Evolutionary conservation across 2,888 invertebrate genomes (phyloP), one percentile per base, ranked within the genome.

Genomic region (Linnaemya vulpina): DNA sequence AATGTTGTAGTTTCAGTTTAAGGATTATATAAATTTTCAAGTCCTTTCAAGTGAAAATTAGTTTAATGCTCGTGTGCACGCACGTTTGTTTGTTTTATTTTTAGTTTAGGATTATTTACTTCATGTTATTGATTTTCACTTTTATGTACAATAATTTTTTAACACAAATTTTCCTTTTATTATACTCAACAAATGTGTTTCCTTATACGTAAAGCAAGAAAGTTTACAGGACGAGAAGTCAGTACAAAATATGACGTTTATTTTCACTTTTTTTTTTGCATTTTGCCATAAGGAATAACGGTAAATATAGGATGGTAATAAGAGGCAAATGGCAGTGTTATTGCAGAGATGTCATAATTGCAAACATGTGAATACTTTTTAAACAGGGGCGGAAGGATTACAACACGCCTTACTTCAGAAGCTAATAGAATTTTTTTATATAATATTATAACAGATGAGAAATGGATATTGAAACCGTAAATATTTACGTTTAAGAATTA

Each of bases 191-290:
- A 71, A 43, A 71, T 65, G 25, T 58, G 20, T 35, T 76, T 35
- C 25, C 30, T 75, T 53, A 71, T 20, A 43, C 63, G 1, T 22
- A n/a, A n/a, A 30, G 43, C 43, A 53, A 53, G 30, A 77, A 67
- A 74, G 40, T 17, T 38, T 65, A 51, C 76, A 77, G 76, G 65
- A 77, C 76, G 40, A 70, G 73, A 53, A 38, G 49, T 25, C 55
- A 17, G 55, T 71, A 35, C 9, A 17, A 67, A 51, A 70, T 30
- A 25, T 58, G 38, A 51, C 65, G n/a, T 77, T 78, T 63, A 11
- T 65, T 68, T 17, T 40, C 53, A 40, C 30, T 49, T 60, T 60
- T 30, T 40, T 53, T 43, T 8, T 53, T 55, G 8, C 65, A 51
- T 43, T 58, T 67, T 60, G 49, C 30, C 13, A 51, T 40, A 65